Evolutionary conservation across 2,888 invertebrate genomes (phyloP).

Genomic region (Macrophya annulata): DNA sequence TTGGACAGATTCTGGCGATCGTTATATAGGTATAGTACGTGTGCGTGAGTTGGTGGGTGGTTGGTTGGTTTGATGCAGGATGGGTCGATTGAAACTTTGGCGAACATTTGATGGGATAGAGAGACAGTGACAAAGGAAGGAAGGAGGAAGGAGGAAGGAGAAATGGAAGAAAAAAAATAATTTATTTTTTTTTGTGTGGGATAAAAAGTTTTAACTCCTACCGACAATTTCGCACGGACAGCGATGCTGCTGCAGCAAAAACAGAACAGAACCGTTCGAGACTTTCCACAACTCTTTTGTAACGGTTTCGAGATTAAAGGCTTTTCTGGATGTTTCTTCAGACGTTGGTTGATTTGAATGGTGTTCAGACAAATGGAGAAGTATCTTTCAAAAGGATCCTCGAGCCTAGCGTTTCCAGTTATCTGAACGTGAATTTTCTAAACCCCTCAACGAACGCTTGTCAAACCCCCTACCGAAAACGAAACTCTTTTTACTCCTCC

Average conservation of each 20-base stretch:
- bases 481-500: not conserved
- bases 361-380: constrained; percentile 28
- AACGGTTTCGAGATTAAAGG: constrained; percentile 41
- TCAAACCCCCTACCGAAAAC: constrained; percentile 17
- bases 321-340: constrained; percentile 45
- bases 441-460: not conserved
- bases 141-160: not conserved
- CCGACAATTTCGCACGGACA: not conserved
- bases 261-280: constrained; percentile 6
- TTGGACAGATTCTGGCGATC: constrained; percentile 28
- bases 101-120: constrained; percentile 39
- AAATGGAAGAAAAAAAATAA: not conserved
- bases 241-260: not conserved
- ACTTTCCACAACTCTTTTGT: constrained; percentile 35
- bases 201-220: constrained; percentile 10
- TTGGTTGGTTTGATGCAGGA: not conserved
- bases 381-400: not conserved
- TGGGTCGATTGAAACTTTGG: constrained; percentile 50
- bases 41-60: not conserved
- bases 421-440: not conserved
- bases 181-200: not conserved
- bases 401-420: not conserved
- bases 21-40: not conserved
- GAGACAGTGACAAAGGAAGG: constrained; percentile 20
- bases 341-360: constrained; percentile 40